These are phyloP conservation scores for Taphrorychus bicolor DNA, from an alignment of 2,888 invertebrate species.

Conservation along the genomic window DNA sequence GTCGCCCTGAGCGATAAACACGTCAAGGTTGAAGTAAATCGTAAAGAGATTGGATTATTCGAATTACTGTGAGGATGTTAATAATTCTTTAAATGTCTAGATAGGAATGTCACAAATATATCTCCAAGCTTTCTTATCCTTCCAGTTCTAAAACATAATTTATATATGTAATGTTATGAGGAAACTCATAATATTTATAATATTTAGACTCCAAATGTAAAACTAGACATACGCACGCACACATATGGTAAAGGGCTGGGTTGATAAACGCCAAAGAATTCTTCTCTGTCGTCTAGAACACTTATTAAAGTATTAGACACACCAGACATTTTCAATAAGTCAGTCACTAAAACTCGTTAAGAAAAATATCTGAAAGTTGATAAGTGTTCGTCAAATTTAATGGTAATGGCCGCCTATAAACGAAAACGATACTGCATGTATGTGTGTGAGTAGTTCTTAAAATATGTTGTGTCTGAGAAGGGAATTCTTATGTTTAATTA, in stretches of 20 bases:
- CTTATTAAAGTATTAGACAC: constrained; percentile 24
- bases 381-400: constrained; percentile 24
- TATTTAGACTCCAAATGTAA: no score
- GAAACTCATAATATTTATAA: no score
- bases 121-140: no score
- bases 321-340: constrained; percentile 31
- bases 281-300: constrained; percentile 18
- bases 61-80: no score
- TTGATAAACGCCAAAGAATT: constrained; percentile 21
- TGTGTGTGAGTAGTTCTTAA: neutral
- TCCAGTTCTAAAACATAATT: no score
- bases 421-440: neutral
- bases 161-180: no score
- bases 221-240: neutral
- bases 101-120: no score
- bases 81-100: no score
- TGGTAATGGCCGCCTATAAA: constrained; percentile 5
- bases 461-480: neutral
- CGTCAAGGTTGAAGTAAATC: no score
- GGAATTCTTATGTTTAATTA: no score
- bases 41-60: no score
- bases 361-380: constrained; percentile 17
- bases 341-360: constrained; percentile 27
- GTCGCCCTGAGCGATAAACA: no score
- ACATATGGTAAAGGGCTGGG: neutral